These are phyloP conservation scores for Lepidurus apus DNA, from an alignment of 1,140 invertebrate genomes.

Conservation along the genomic window DNA sequence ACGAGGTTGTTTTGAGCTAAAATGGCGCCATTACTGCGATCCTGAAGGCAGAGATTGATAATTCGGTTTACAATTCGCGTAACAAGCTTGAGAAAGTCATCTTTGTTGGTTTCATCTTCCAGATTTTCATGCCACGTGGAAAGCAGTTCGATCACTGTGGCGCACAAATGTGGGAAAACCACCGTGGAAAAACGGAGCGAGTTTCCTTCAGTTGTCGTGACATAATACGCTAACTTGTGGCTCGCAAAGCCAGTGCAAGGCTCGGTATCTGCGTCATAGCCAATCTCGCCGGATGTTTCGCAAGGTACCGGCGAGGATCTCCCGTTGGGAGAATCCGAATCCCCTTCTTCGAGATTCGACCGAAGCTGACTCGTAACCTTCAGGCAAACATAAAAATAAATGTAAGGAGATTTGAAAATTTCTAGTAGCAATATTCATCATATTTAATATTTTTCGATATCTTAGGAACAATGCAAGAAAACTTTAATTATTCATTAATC, in stretches of 20 bases:
- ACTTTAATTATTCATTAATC: no score
- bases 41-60: not conserved
- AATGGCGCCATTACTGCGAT: not conserved
- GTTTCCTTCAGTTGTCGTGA: not conserved
- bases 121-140: slow-evolving; percentile 9
- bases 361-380: not conserved
- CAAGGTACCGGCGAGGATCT: not conserved
- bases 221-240: not conserved
- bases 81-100: not conserved
- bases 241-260: not conserved
- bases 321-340: not conserved
- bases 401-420: not conserved
- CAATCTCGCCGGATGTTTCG: not conserved
- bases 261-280: slow-evolving; percentile 8
- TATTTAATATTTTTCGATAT: no score
- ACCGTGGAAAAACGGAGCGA: not conserved
- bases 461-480: no score
- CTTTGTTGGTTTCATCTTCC: not conserved
- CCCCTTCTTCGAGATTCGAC: not conserved
- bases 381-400: not conserved
- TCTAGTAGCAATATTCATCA: no score
- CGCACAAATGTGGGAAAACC: not conserved
- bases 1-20: not conserved
- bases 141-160: not conserved
- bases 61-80: not conserved